phyloP scores from a whole-genome alignment of 2,113 vertebrate genomes.

The Cochlearius cochlearius region DNA sequence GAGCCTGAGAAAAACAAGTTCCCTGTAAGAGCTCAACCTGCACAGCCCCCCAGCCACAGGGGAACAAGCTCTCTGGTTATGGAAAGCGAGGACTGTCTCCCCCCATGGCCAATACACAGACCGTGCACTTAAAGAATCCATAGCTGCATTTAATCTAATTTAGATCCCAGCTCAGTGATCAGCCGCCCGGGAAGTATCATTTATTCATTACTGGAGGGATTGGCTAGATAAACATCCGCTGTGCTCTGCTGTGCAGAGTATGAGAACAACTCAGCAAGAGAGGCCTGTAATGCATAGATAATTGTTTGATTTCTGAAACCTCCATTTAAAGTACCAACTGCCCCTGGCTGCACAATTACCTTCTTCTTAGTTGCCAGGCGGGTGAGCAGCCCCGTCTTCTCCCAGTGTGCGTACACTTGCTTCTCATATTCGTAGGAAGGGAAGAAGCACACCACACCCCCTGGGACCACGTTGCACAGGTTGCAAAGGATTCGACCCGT shows the following conservation, averaged over 20 bases:
- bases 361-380: constrained; percentile 86
- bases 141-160: constrained; percentile 28
- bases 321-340: not conserved
- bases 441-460: constrained; percentile 94
- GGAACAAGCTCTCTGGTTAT: not conserved
- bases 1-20: not conserved
- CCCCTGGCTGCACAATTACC: constrained; percentile 60
- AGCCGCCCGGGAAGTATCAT: not conserved
- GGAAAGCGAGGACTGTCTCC: not conserved
- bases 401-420: constrained; percentile 85
- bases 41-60: not conserved
- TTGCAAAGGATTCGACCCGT: constrained; percentile 87
- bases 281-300: not conserved
- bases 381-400: constrained; percentile 78
- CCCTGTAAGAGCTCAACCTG: not conserved
- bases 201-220: constrained; percentile 30
- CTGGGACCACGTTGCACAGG: constrained; percentile 88
- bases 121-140: not conserved
- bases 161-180: constrained; percentile 23
- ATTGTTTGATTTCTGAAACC: not conserved
- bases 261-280: not conserved
- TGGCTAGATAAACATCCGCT: constrained; percentile 37
- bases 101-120: not conserved
- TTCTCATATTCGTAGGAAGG: constrained; percentile 91
- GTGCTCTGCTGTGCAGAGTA: constrained; percentile 5